phyloP scores from a whole-genome alignment of 23 tunicate genomes.

The Ascidia mentula region DNA sequence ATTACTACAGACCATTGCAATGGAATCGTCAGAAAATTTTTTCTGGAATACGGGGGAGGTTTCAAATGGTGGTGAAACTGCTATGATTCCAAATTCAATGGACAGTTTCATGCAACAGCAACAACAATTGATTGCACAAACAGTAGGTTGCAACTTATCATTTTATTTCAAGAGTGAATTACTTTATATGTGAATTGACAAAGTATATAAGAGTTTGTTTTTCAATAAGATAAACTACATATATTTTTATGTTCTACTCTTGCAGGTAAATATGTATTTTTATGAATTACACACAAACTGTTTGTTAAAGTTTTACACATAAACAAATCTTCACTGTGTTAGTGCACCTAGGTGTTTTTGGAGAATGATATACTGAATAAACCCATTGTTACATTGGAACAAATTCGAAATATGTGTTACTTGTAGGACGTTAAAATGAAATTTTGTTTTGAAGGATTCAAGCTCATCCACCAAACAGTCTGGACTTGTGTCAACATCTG shows the following conservation, averaged over 20 bases:
- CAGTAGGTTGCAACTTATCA: neutral
- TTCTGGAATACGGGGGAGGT: slow-evolving; percentile 29
- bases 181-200: neutral
- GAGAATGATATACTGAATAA: no score
- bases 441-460: neutral
- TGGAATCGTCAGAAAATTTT: slow-evolving; percentile 38
- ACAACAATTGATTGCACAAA: neutral
- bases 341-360: no score
- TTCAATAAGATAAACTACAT: neutral
- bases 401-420: no score
- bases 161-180: neutral
- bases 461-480: neutral
- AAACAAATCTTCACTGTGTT: no score
- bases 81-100: slow-evolving; percentile 13
- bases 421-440: no score
- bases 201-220: neutral
- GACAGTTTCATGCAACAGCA: slow-evolving; percentile 28
- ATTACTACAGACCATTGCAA: neutral
- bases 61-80: slow-evolving; percentile 36
- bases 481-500: neutral
- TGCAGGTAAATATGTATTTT: neutral
- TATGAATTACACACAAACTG: no score
- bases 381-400: no score
- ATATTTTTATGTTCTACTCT: neutral
- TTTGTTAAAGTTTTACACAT: no score